Base-by-base conservation (phyloP, 2,888 invertebrate genomes). In the Nycteola revayana region DNA sequence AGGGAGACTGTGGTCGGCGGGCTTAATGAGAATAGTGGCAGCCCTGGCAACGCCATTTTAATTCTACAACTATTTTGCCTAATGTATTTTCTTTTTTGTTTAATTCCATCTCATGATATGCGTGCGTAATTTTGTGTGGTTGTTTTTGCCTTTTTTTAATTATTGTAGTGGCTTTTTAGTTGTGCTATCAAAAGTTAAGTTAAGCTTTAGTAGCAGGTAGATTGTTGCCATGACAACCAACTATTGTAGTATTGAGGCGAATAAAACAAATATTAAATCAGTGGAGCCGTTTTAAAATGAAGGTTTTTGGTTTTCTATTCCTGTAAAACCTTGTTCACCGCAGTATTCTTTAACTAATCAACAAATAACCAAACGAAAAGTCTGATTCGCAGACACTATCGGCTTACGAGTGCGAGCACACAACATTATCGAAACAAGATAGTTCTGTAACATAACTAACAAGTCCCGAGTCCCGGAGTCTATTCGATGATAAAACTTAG, bases 21-120 rank as follows among this genome's bases (percentile, higher is more conserved):
- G 49, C 52, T 64, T 80, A 80, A 81, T 85, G 83, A 84, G 83
- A 73, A 76, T 64, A 72, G 68, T 52, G 75, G 75, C 74, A 84
- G 60, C 83, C 82, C 82, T 84, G 45, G 24, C 46, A 39, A 46
- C 36, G 51, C 55, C 39, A 52, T 60, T 60, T 60, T 61, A 60
- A 65, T 63, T 60, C 53, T 39, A 56, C 41, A 60, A 54, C 53
- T 61, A 47, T 52, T 47, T 41, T 42, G 37, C 38, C 33, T 49
- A 56, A 52, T 55, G 31, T 30, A 8, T 25, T 32, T 21, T 36
- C 38, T 36, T 49, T 43, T 40, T 45, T 39, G 10, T 32, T 32
- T 29, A 39, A 3, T 35, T 5, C 5, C 14, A 14, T 35, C 14
- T 14, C 14, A 14, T 14, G 14, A 14, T 14, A n/a, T n/a, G n/a